These are phyloP conservation scores for Scaptomyza flava DNA, from an alignment of 2,888 invertebrate genomes.

Conservation along the genomic window DNA sequence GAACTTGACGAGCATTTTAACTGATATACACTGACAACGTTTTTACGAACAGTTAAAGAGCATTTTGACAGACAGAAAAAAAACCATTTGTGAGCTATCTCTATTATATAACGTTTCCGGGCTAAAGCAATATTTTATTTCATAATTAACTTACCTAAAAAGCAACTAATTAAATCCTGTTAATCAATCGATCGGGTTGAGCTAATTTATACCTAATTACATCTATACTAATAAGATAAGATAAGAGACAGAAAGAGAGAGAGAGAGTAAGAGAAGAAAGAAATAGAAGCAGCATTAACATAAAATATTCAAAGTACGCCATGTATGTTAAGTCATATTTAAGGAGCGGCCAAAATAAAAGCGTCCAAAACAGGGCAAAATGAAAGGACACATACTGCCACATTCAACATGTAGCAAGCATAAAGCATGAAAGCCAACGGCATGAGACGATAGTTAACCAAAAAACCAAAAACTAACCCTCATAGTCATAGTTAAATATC, in stretches of 20 bases:
- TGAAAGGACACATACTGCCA: constrained; percentile 8
- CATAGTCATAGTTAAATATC: constrained; percentile 74
- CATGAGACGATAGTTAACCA: background rate
- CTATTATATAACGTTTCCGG: no score
- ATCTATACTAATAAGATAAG: no score
- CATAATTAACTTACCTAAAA: no score
- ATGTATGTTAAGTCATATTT: constrained; percentile 63
- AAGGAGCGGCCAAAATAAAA: constrained; percentile 48
- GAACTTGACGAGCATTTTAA: constrained; percentile 14
- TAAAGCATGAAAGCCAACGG: background rate
- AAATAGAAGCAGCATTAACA: constrained; percentile 12
- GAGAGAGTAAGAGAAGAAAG: no score
- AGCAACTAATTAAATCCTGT: no score
- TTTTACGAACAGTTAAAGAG: no score
- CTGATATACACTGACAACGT: background rate
- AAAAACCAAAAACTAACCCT: constrained; percentile 46
- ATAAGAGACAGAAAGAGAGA: background rate
- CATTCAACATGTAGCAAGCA: background rate
- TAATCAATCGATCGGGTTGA: no score
- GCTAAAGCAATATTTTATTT: no score
- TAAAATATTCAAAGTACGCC: constrained; percentile 54
- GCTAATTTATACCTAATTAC: no score
- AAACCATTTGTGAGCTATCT: no score
- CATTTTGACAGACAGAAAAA: no score
- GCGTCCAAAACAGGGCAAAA: constrained; percentile 28